These are phyloP conservation scores for Pseudolaguvia tuberculata DNA, from an alignment of 2,113 vertebrate species.

Conservation along the genomic window DNA sequence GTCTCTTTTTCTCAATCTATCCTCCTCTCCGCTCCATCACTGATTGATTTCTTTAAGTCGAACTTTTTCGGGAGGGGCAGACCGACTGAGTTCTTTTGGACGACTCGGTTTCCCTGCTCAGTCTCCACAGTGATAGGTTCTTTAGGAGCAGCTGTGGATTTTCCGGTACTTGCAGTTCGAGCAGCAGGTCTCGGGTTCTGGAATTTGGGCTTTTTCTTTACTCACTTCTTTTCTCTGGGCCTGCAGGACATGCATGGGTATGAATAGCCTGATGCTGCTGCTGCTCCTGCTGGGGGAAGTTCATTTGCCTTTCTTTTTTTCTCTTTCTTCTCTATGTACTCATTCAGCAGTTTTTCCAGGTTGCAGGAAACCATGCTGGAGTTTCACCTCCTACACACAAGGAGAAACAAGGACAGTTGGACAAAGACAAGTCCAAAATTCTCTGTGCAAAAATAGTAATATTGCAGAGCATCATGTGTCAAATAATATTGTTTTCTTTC, in stretches of 20 bases:
- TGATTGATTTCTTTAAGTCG: conserved; percentile 43
- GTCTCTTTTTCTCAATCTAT: no score
- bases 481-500: no score
- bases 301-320: conserved; percentile 48
- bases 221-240: conserved; percentile 46
- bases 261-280: conserved; percentile 47
- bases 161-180: conserved; percentile 11
- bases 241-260: conserved; percentile 46
- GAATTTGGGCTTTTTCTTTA: conserved; percentile 6
- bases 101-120: conserved; percentile 25
- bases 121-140: neutral
- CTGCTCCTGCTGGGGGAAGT: conserved; percentile 47
- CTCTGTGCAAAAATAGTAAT: no score
- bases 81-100: conserved; percentile 39
- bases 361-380: conserved; percentile 55
- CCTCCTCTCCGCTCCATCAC: no score
- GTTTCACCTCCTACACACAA: conserved; percentile 52
- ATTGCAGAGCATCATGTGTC: no score
- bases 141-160: neutral
- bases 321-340: conserved; percentile 53
- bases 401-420: no score
- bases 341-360: conserved; percentile 52
- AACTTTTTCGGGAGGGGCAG: conserved; percentile 48
- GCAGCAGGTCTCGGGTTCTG: neutral
- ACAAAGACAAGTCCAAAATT: no score